Evolutionary conservation across 1,140 invertebrate species (phyloP), one percentile per base, ranked within the genome.

Genomic region (Onthophagus taurus): DNA sequence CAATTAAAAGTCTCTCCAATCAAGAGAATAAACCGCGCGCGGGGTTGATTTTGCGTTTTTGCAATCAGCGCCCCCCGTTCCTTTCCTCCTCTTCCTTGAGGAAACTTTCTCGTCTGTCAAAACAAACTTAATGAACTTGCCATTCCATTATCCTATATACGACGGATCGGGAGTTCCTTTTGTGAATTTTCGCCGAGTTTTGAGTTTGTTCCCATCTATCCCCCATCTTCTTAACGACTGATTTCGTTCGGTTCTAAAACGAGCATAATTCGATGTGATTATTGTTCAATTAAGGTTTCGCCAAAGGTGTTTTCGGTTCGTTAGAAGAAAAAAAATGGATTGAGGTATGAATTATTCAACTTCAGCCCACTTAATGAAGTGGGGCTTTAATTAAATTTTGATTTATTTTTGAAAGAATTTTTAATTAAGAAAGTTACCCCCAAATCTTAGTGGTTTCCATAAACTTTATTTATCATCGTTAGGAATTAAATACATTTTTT

Each of bases 1-100:
- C 45, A 57, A 57, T 57, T 57, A 57, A 52, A 53, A 57, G 48
- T 55, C 52, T 50, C 43, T 50, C 49, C 54, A 52, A 57, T 54
- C 50, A 54, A 47, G 44, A 31, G 44, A 52, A 51, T 48, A 43
- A 49, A 52, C 38, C 20, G n/a, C n/a, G n/a, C n/a, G n/a, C n/a
- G 31, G 37, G 33, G 44, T 49, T 52, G 50, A 52, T 52, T 52
- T 49, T 49, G 41, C 45, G 51, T 54, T 53, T 56, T 56, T 54
- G 51, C 44, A 52, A 54, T 53, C 54, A 56, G 44, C 37, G 34
- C n/a, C n/a, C n/a, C n/a, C n/a, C n/a, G n/a, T n/a, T n/a, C n/a
- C n/a, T n/a, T n/a, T n/a, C n/a, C n/a, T n/a, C n/a, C n/a, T n/a
- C n/a, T n/a, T n/a, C n/a, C n/a, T n/a, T n/a, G n/a, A 42, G 47